These are phyloP conservation scores for Heliconius himera DNA, from an alignment of 1,140 invertebrate species.

Conservation along the genomic window DNA sequence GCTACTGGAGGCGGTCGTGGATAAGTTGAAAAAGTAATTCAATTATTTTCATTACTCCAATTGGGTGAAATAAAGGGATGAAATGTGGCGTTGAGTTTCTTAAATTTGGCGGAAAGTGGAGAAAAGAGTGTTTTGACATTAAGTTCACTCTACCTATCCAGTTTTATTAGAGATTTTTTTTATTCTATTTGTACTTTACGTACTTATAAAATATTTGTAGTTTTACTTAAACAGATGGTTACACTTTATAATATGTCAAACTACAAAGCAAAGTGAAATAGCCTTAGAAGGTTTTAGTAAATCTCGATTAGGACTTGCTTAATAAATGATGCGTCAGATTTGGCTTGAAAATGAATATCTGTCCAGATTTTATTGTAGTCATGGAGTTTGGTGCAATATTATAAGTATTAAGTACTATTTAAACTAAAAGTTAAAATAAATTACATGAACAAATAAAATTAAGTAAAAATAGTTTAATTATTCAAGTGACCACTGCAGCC, in stretches of 20 bases:
- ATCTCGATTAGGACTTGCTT: conserved; percentile 21
- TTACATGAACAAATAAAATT: too few species aligned
- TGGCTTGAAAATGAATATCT: not conserved
- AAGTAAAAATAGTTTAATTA: too few species aligned
- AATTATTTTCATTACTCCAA: too few species aligned
- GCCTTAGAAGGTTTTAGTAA: conserved; percentile 36
- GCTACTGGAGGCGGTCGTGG: not conserved
- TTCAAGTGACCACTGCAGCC: too few species aligned
- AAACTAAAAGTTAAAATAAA: not conserved
- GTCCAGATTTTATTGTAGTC: not conserved
- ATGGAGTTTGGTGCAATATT: not conserved
- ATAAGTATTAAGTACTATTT: not conserved
- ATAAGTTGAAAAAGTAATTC: not conserved
- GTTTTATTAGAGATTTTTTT: not conserved
- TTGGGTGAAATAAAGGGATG: not conserved
- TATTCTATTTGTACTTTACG: too few species aligned
- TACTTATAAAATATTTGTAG: not conserved
- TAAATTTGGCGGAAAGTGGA: not conserved
- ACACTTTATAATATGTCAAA: conserved; percentile 50
- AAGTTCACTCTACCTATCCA: not conserved
- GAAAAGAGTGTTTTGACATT: not conserved
- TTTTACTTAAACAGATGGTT: conserved; percentile 28
- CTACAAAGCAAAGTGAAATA: conserved; percentile 42
- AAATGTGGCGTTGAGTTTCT: not conserved
- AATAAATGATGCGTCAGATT: conserved; percentile 21